Conservation (phyloP, 2,113 vertebrate genomes). For the Carassius auratus region DNA sequence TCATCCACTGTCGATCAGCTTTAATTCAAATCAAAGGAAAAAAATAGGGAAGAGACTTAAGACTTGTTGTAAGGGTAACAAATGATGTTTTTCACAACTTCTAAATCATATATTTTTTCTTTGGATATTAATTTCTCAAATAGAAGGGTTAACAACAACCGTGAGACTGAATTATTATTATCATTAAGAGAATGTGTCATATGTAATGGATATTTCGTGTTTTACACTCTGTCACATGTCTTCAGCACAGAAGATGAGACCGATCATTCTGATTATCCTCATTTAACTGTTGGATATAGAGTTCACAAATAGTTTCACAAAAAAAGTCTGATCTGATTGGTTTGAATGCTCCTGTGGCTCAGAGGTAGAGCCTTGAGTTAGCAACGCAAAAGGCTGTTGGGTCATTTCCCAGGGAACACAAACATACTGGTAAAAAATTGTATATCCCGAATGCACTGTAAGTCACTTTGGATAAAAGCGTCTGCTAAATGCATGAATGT, state of each 20-base stretch:
- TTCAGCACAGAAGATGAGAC: neutral
- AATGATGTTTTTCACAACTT: neutral
- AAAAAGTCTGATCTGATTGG: neutral
- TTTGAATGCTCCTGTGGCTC: too few species aligned
- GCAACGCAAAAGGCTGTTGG: too few species aligned
- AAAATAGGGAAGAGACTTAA: neutral
- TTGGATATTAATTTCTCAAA: neutral
- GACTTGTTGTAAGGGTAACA: neutral
- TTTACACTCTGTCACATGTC: neutral
- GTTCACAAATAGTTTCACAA: neutral
- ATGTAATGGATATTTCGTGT: neutral
- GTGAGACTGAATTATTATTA: neutral
- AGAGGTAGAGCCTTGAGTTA: too few species aligned
- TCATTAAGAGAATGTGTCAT: neutral
- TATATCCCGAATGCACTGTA: too few species aligned
- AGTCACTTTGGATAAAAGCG: too few species aligned
- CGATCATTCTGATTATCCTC: neutral
- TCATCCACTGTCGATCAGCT: neutral
- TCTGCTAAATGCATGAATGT: neutral
- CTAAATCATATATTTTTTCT: neutral
- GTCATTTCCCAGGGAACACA: too few species aligned
- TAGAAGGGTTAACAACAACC: neutral
- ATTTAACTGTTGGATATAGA: neutral
- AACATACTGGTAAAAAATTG: too few species aligned
- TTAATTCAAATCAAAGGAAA: too few species aligned